Evolutionary conservation across 2,113 vertebrate genomes (phyloP).

Genomic region (Chitala chitala): DNA sequence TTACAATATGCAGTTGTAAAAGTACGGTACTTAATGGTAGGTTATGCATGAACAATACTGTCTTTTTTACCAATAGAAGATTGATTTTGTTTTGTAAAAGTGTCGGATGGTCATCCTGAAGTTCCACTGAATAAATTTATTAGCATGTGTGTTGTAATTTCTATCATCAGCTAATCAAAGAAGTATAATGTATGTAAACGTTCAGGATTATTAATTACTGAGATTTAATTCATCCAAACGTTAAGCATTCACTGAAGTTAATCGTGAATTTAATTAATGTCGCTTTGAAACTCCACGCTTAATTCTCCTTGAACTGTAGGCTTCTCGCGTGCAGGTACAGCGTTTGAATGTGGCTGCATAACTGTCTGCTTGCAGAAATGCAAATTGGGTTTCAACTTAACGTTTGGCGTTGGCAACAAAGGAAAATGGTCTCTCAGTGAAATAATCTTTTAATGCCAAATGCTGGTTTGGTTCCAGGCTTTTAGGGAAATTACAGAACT

Average conservation of each 20-base stretch:
- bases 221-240: neutral
- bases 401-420: slow-evolving; percentile 6
- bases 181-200: no score
- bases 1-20: neutral
- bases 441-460: slow-evolving; percentile 24
- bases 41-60: neutral
- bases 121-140: no score
- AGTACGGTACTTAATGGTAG: neutral
- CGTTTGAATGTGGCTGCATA: neutral
- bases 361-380: slow-evolving; percentile 21
- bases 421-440: slow-evolving; percentile 22
- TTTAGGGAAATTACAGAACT: slow-evolving; percentile 21
- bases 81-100: no score
- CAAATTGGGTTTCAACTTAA: slow-evolving; percentile 15
- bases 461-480: slow-evolving; percentile 23
- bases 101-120: no score
- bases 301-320: neutral
- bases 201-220: neutral
- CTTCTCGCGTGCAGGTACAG: neutral
- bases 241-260: neutral
- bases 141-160: no score
- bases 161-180: no score
- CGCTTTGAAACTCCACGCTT: neutral
- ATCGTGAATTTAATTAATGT: neutral
- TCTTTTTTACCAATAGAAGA: no score